phyloP scores from a whole-genome alignment of 2,888 invertebrate genomes.

The Leuctra nigra region DNA sequence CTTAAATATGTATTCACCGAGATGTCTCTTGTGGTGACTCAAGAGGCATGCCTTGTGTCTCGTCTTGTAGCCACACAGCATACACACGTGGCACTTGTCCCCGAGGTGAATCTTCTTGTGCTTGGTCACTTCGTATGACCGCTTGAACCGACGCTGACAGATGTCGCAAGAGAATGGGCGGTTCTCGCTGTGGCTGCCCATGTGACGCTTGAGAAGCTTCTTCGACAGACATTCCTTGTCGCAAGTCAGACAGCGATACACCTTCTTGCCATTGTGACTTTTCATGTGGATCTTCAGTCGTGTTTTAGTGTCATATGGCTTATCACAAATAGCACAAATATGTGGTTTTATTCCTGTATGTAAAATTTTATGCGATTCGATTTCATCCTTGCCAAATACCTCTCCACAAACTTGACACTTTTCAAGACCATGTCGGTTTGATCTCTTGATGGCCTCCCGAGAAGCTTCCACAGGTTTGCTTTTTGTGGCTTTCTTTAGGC shows the following conservation, averaged over 20 bases:
- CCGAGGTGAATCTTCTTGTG: slow-evolving; percentile 31
- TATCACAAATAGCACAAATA: slow-evolving; percentile 18
- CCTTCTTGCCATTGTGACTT: slow-evolving; percentile 21
- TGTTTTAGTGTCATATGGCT: slow-evolving; percentile 18
- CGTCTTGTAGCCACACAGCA: slow-evolving; percentile 27
- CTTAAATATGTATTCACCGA: slow-evolving; percentile 23
- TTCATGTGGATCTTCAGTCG: slow-evolving; percentile 23
- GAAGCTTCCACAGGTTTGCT: neutral
- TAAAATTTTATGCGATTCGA: slow-evolving; percentile 12
- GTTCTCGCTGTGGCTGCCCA: slow-evolving; percentile 25
- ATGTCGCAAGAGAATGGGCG: slow-evolving; percentile 23
- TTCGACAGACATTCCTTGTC: slow-evolving; percentile 23
- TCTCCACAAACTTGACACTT: slow-evolving; percentile 23
- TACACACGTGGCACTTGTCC: slow-evolving; percentile 25
- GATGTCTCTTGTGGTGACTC: slow-evolving; percentile 26
- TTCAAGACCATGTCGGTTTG: slow-evolving; percentile 5
- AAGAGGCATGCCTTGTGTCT: slow-evolving; percentile 28
- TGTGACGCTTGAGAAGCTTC: slow-evolving; percentile 18
- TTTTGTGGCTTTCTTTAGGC: neutral
- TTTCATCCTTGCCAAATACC: slow-evolving; percentile 13
- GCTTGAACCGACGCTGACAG: slow-evolving; percentile 27
- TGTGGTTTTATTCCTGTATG: slow-evolving; percentile 21
- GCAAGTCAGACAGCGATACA: slow-evolving; percentile 23
- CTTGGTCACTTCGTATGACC: slow-evolving; percentile 29
- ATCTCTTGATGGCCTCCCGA: neutral